Base-by-base conservation (phyloP, 2,888 invertebrate species). In the Cloeon dipterum region DNA sequence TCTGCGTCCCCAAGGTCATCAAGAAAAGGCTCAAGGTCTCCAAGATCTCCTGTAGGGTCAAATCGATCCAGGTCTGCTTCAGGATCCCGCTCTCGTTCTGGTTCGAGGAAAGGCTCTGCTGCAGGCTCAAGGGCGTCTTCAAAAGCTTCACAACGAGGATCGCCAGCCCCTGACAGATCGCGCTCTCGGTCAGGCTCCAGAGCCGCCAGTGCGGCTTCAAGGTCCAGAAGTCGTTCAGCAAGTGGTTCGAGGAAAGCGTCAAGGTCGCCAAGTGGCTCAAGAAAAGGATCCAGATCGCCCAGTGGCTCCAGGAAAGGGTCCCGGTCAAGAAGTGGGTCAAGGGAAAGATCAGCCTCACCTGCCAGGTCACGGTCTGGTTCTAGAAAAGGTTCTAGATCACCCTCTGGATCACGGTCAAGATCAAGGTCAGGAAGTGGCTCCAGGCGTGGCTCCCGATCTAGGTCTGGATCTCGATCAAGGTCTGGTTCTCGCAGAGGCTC, bases 341-440 rank as follows among this genome's bases (percentile, higher is more conserved):
- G 35, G 25, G 25, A 34, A 5, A 42, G 18, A 35, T 47, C 44
- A 2, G 42, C 36, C 20, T 42, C 37, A 25, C 50, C 47, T 17
- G 46, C 45, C 33, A 47, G 49, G 26, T 54, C 53, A 2, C 51
- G 45, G 41, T 45, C 48, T 20, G 42, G 47, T 42, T 50, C 52
- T 10, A 42, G 46, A 38, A 43, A 47, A 2, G 42, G 39, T 35
- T 47, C 49, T 8, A 39, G 44, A 10, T 46, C 48, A 25, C 46
- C 50, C 34, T 26, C 46, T 35, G 34, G 42, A 29, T 42, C 45
- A 35, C 38, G 47, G 40, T 46, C 41, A 35, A 41, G 47, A 35
- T 44, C 48, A 26, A 40, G 49, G 11, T 49, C 48, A 34, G 41
- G 46, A 33, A 48, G 48, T 18, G 40, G 41, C 29, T 48, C 48